Conservation (phyloP, 2,797 vertebrate genomes). For the Pelochelys cantorii region DNA sequence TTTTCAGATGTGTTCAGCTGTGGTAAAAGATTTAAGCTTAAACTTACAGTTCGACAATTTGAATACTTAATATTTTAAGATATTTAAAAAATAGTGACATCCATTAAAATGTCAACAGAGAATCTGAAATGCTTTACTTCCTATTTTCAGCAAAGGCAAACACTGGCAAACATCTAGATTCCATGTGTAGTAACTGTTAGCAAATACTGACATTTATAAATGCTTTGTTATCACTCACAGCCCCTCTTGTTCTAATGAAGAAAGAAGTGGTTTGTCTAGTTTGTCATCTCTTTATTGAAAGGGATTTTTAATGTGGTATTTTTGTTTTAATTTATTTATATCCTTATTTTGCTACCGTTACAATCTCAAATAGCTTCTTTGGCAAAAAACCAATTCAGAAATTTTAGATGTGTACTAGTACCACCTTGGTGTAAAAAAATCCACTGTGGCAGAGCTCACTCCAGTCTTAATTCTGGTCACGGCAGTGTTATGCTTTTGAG, state of each 20-base stretch:
- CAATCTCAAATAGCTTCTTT: neutral
- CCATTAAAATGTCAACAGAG: fast-evolving
- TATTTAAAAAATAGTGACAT: neutral
- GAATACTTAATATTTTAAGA: neutral
- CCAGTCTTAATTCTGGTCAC: fast-evolving
- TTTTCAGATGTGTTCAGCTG: neutral
- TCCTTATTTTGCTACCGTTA: neutral
- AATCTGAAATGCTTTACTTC: neutral
- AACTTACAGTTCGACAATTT: fast-evolving
- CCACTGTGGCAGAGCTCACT: too few species aligned
- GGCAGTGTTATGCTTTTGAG: too few species aligned
- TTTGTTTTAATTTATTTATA: neutral
- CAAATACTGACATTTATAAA: neutral
- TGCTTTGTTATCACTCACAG: neutral
- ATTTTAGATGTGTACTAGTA: fast-evolving
- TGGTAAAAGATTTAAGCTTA: neutral
- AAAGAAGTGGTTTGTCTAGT: neutral
- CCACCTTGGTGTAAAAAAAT: neutral
- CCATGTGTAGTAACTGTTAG: neutral
- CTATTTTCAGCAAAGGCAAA: neutral
- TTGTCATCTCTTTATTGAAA: neutral
- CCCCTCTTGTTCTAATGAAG: neutral
- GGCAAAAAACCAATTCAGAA: neutral
- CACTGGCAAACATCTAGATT: neutral
- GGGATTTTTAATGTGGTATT: neutral